Conservation (phyloP, 2,113 vertebrate species). For the Notarius lentiginosus region DNA sequence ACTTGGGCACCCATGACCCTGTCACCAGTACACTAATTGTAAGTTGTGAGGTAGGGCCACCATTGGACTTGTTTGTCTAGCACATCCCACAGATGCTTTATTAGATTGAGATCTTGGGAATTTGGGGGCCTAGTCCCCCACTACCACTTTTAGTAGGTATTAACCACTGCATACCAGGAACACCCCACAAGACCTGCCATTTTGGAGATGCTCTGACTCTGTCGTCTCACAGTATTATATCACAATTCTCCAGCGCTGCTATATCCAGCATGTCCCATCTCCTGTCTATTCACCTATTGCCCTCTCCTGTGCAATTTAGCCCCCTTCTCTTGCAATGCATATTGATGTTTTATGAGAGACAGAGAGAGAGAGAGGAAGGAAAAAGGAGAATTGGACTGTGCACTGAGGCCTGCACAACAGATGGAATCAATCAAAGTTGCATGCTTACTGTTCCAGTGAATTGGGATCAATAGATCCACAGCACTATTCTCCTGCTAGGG, state of each 20-base stretch:
- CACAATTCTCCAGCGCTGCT: slow-evolving; percentile 21
- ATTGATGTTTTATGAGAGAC: slow-evolving; percentile 71
- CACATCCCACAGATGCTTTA: no score
- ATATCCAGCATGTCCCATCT: slow-evolving; percentile 67
- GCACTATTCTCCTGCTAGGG: slow-evolving; percentile 70
- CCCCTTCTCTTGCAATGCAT: slow-evolving; percentile 68
- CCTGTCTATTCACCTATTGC: slow-evolving; percentile 69
- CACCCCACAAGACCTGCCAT: no score
- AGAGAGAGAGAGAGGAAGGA: slow-evolving; percentile 51
- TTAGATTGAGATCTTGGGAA: no score
- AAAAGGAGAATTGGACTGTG: slow-evolving; percentile 73
- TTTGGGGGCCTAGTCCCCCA: no score
- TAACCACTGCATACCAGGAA: no score
- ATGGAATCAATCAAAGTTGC: slow-evolving; percentile 78
- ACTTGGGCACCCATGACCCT: no score
- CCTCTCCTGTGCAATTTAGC: slow-evolving; percentile 63
- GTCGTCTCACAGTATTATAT: slow-evolving; percentile 11
- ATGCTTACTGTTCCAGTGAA: slow-evolving; percentile 78
- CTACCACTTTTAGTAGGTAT: no score
- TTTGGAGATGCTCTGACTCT: no score
- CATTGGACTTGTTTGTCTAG: no score
- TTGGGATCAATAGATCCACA: slow-evolving; percentile 84
- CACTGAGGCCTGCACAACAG: slow-evolving; percentile 72
- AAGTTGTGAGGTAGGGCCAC: no score
- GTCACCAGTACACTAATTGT: no score